phyloP scores from a whole-genome alignment of 2,888 invertebrate species.

The Dicranocentrus wangi region DNA sequence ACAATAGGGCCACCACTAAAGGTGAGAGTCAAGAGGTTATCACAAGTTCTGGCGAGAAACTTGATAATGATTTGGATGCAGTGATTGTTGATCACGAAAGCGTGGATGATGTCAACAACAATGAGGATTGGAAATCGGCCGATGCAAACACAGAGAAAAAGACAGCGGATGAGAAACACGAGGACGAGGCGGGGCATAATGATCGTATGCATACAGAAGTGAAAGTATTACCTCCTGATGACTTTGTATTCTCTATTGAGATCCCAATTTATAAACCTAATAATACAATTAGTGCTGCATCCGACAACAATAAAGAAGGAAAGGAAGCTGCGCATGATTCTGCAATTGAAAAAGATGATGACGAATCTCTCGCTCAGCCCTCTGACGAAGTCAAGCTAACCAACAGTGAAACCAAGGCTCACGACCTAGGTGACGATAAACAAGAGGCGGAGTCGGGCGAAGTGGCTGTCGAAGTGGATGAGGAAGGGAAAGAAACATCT shows the following conservation, averaged over 20 bases:
- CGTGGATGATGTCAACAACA: slow-evolving; percentile 41
- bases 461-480: not conserved
- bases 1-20: slow-evolving; percentile 1
- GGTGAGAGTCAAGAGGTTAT: slow-evolving; percentile 11
- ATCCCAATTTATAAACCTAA: slow-evolving; percentile 62
- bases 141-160: slow-evolving; percentile 11
- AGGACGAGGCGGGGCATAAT: slow-evolving; percentile 12
- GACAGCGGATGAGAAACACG: slow-evolving; percentile 8
- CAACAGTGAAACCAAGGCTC: not conserved
- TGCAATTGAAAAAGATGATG: not conserved
- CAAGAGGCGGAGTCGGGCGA: not conserved
- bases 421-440: slow-evolving; percentile 9
- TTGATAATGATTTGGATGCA: slow-evolving; percentile 46
- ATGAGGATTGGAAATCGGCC: slow-evolving; percentile 29
- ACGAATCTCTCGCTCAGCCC: not conserved
- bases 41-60: slow-evolving; percentile 11
- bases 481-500: not conserved
- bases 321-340: not conserved
- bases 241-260: slow-evolving; percentile 67
- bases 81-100: slow-evolving; percentile 24
- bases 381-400: not conserved
- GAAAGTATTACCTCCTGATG: slow-evolving; percentile 68
- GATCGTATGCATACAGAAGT: slow-evolving; percentile 65
- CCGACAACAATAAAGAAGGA: not conserved
- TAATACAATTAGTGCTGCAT: slow-evolving; percentile 20